Evolutionary conservation across 2,797 vertebrate genomes (phyloP).

Genomic region (Enteromius fasciolatus): DNA sequence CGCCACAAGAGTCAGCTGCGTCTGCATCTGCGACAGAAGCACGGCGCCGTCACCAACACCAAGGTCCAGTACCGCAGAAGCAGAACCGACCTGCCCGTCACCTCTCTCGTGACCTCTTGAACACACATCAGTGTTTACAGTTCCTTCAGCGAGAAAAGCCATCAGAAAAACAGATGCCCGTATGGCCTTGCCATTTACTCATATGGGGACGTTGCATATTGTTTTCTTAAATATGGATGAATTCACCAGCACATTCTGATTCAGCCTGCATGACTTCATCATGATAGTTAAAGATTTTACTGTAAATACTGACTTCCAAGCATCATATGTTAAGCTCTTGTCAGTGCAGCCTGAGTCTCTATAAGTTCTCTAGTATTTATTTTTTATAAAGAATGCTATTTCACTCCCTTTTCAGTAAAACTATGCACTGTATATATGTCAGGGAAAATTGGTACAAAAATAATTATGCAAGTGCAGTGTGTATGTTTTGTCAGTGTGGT

Average conservation of each 20-base stretch:
- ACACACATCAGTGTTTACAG: background rate
- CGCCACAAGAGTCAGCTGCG: slow-evolving; percentile 98
- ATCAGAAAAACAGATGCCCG: background rate
- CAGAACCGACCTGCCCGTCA: slow-evolving; percentile 69
- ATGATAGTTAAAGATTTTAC: background rate
- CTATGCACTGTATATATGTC: slow-evolving; percentile 1
- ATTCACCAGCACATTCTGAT: background rate
- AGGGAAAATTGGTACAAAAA: background rate
- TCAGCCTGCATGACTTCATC: slow-evolving; percentile 5
- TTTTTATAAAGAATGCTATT: slow-evolving; percentile 7
- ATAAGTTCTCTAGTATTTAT: slow-evolving; percentile 21
- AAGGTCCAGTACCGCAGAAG: slow-evolving; percentile 88
- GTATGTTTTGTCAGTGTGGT: background rate
- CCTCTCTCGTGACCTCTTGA: slow-evolving; percentile 84
- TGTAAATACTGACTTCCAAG: slow-evolving; percentile 4
- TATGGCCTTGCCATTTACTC: background rate
- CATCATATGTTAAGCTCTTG: slow-evolving; percentile 15
- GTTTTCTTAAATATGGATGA: background rate
- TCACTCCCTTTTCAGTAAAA: slow-evolving; percentile 18
- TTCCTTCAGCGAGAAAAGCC: background rate
- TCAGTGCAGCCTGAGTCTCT: background rate
- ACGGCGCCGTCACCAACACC: slow-evolving; percentile 94
- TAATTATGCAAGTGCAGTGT: slow-evolving; percentile 3
- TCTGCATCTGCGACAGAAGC: slow-evolving; percentile 95
- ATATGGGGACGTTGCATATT: background rate